phyloP scores from a whole-genome alignment of 2,797 vertebrate genomes.

The Gadopsis bispinosus region DNA sequence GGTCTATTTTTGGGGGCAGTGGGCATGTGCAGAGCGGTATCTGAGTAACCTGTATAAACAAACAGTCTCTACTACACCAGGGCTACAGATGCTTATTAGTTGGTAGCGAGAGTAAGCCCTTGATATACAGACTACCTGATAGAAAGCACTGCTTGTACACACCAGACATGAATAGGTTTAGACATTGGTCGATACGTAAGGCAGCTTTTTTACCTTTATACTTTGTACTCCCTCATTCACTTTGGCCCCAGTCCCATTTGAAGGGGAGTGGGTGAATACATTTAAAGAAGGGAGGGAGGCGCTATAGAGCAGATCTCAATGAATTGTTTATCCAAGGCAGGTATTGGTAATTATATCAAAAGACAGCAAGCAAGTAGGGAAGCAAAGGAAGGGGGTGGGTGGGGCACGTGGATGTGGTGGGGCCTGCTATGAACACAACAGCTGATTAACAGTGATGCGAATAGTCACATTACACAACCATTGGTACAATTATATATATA shows the following conservation, averaged over 20 bases:
- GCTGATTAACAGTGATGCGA: conserved; percentile 69
- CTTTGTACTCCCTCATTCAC: conserved; percentile 48
- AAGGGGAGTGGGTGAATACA: conserved; percentile 36
- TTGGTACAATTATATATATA: conserved; percentile 75
- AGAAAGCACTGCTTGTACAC: conserved; percentile 39
- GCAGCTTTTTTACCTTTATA: conserved; percentile 54
- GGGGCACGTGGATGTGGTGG: conserved; percentile 57
- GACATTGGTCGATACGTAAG: conserved; percentile 61
- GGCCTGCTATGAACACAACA: conserved; percentile 63
- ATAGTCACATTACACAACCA: conserved; percentile 72
- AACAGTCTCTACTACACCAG: conserved; percentile 56
- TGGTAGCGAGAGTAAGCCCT: conserved; percentile 62
- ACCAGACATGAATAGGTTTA: conserved; percentile 38
- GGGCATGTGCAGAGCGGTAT: conserved; percentile 47
- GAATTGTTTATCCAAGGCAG: conserved; percentile 77
- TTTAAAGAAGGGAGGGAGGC: conserved; percentile 40
- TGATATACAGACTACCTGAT: conserved; percentile 52
- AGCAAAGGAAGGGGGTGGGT: conserved; percentile 36
- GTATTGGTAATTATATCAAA: conserved; percentile 76
- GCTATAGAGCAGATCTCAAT: conserved; percentile 64
- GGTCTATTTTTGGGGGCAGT: conserved; percentile 3
- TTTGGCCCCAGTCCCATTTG: conserved; percentile 58
- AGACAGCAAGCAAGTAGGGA: conserved; percentile 68
- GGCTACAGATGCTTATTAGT: conserved; percentile 50
- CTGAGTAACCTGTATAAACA: conserved; percentile 39